Base-by-base conservation (phyloP, 2,888 invertebrate genomes). In the Panzeria rudis region DNA sequence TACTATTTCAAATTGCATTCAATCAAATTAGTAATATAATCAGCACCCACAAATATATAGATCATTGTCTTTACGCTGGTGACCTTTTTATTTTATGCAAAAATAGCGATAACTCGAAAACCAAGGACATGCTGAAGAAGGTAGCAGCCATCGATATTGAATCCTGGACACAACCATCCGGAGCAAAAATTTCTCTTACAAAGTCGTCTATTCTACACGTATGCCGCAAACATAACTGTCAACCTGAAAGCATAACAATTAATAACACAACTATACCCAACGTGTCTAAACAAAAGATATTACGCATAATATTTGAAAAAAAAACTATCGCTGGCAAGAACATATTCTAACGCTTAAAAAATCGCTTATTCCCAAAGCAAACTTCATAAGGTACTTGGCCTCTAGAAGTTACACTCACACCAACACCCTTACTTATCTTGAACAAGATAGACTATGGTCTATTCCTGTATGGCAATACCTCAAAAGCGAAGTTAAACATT, bases 41-140 rank as follows among this genome's bases (percentile, higher is more conserved):
- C 13, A 64, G 47, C 0, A 25, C 17, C 3, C 73, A 86, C 38
- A 84, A 77, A 76, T 29, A 83, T 59, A 47, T 84, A 8, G 41
- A 56, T 44, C 78, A 84, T 44, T 86, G 73, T 23, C 59, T 79
- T 7, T 87, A 84, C n/a, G 84, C 87, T 2, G 87, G 86, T 17
- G 88, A 88, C 66, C 77, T 87, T 1, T 71, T 77, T 41, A 17
- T 86, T 9, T 59, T 86, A 13, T 64, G 47, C 15, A 79, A 73
- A 64, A 66, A 66, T 11, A 76, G 41, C n/a, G 73, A 73, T 20
- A 62, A 17, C 8, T 13, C 1, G 20, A 44, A 66, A 20, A 50
- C 52, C 1, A 75, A 54, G 32, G 25, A 35, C 11, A 25, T 47
- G 13, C 20, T 75, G 3, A 13, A 50, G 5, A 52, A 75, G 5